Percentiles rank a stretch among this genome's conserved stretches.
Conservation (phyloP, 2,113 vertebrate genomes). For the Neolamprologus variostigma region DNA sequence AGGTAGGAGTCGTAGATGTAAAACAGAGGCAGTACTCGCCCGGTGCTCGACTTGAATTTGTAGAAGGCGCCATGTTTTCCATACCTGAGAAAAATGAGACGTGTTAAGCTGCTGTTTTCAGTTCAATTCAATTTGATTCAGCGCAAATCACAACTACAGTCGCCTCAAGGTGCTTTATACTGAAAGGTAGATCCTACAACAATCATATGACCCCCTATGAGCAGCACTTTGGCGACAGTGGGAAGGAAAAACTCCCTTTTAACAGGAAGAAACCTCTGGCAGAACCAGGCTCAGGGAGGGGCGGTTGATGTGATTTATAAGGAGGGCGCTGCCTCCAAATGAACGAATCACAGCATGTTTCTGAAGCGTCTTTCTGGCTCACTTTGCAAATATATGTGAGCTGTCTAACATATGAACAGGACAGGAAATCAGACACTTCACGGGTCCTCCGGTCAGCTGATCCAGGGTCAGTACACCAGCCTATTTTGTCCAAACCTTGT, state of each 20-base stretch:
- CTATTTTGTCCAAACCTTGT: neutral
- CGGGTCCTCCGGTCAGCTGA: neutral
- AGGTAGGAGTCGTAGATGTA: conserved; percentile 89
- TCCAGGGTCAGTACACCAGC: neutral
- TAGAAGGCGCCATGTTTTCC: conserved; percentile 84
- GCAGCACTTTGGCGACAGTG: neutral
- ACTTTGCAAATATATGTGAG: neutral
- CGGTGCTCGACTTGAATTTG: conserved; percentile 78
- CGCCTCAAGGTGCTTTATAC: fast-evolving
- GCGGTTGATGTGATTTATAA: neutral
- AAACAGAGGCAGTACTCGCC: conserved; percentile 80
- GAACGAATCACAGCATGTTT: neutral
- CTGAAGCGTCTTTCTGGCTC: neutral
- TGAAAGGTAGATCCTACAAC: fast-evolving
- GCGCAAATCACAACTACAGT: fast-evolving
- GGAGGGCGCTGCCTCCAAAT: neutral
- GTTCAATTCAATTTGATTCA: neutral
- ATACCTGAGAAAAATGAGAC: conserved; percentile 63
- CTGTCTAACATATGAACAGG: neutral
- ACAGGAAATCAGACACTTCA: neutral
- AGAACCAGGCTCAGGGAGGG: neutral
- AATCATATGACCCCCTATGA: neutral
- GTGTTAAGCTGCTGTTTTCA: neutral
- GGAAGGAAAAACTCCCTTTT: neutral
- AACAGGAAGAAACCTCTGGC: neutral